Percentiles rank a stretch among this genome's conserved stretches.
Conservation (phyloP, 2,113 vertebrate species). For the Okapia johnstoni region DNA sequence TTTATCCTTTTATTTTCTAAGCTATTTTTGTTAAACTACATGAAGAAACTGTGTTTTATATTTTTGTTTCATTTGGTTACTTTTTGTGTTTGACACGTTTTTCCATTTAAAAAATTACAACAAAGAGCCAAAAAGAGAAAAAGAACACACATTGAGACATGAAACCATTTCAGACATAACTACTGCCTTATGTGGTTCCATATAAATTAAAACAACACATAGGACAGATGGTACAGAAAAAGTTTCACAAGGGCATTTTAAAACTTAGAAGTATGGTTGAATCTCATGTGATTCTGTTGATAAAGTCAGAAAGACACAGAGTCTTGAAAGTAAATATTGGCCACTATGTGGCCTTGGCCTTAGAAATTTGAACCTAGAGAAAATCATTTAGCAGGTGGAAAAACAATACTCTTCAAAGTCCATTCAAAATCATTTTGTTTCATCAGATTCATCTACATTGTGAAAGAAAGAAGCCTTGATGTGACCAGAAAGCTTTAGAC, state of each 20-base stretch:
- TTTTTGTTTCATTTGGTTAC: conserved; percentile 4
- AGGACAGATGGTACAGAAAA: not conserved
- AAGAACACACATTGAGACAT: not conserved
- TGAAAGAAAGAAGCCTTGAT: not conserved
- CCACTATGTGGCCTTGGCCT: not conserved
- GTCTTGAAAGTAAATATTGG: not conserved
- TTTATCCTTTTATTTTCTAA: not conserved
- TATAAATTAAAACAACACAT: not conserved
- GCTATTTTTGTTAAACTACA: not conserved
- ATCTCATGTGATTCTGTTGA: not conserved
- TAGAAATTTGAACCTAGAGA: conserved; percentile 9
- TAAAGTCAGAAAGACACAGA: conserved; percentile 8
- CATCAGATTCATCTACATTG: not conserved
- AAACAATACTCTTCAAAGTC: not conserved
- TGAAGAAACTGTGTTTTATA: not conserved
- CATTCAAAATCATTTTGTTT: conserved; percentile 17
- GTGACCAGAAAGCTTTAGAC: not conserved
- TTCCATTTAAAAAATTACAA: conserved; percentile 22
- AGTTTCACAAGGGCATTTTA: not conserved
- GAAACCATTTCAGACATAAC: not conserved
- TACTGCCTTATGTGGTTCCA: not conserved
- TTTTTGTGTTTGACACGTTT: not conserved
- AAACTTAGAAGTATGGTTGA: not conserved
- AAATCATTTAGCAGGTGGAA: not conserved
- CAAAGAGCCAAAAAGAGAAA: not conserved